Evolutionary conservation across 2,797 vertebrate genomes (phyloP).

Genomic region (Pteropus rufus): DNA sequence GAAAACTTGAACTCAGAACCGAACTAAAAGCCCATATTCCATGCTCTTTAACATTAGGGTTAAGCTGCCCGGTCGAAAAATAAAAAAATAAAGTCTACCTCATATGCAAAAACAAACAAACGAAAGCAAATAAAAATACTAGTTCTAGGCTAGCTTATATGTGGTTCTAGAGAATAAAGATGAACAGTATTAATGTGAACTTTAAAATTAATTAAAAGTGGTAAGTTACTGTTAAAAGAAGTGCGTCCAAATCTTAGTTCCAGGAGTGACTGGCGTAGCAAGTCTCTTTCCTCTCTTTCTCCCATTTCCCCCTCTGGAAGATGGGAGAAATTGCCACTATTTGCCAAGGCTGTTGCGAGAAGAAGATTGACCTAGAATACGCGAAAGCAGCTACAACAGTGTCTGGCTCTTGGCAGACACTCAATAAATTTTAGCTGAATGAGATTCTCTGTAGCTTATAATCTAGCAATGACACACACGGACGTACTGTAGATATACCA

Average conservation of each 20-base stretch:
- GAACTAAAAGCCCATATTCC: neutral
- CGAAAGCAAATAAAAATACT: neutral
- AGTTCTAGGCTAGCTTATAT: neutral
- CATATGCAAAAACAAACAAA: neutral
- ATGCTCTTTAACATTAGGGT: neutral
- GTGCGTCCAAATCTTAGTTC: neutral
- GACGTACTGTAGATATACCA: neutral
- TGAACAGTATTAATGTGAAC: neutral
- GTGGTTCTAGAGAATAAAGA: neutral
- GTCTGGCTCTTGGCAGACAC: constrained; percentile 62
- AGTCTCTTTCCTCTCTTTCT: neutral
- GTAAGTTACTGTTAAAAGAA: neutral
- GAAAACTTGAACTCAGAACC: neutral
- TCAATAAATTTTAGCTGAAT: constrained; percentile 51
- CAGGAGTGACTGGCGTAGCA: neutral
- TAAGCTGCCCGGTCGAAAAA: neutral
- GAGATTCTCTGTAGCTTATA: constrained; percentile 58
- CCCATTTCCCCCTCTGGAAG: constrained; percentile 21
- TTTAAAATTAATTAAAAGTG: constrained; percentile 30
- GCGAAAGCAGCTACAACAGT: constrained; percentile 41
- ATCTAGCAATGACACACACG: constrained; percentile 18
- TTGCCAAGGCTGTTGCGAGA: constrained; percentile 48
- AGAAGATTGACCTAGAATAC: constrained; percentile 68
- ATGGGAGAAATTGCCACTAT: neutral
- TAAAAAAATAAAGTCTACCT: neutral